Conservation (phyloP, 2,888 invertebrate genomes). For the Protodeltote pygarga region DNA sequence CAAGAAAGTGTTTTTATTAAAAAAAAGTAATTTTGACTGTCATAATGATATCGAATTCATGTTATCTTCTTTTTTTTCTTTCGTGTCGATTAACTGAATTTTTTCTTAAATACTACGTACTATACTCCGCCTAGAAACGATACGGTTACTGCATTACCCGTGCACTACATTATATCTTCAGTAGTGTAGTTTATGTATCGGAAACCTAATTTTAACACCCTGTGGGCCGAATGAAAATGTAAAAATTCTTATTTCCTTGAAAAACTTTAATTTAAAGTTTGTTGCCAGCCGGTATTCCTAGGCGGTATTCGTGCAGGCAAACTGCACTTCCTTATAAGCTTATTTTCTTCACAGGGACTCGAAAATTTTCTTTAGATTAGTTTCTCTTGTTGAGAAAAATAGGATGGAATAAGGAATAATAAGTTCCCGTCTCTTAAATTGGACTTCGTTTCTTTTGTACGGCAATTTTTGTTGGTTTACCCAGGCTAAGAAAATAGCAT, state of each 20-base stretch:
- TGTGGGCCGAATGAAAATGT: constrained; percentile 55
- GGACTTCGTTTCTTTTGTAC: constrained; percentile 72
- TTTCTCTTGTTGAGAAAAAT: constrained; percentile 85
- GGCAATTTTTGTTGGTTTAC: constrained; percentile 63
- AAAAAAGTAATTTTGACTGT: too few relatives aligned
- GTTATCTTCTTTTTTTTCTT: too few relatives aligned
- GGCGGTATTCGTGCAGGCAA: constrained; percentile 78
- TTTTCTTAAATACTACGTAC: too few relatives aligned
- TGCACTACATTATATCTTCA: too few relatives aligned
- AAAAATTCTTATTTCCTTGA: constrained; percentile 71
- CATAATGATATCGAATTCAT: too few relatives aligned
- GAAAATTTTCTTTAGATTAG: constrained; percentile 87
- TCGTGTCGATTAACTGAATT: too few relatives aligned
- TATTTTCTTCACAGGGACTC: constrained; percentile 82
- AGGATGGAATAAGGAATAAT: constrained; percentile 81
- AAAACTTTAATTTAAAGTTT: constrained; percentile 85
- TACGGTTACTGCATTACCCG: too few relatives aligned
- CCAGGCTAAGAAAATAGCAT: constrained; percentile 55
- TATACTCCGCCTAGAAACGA: too few relatives aligned
- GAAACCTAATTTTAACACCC: constrained; percentile 62
- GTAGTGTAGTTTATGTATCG: constrained; percentile 55
- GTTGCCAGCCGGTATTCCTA: constrained; percentile 74
- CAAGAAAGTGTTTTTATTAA: too few relatives aligned
- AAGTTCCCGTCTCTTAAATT: constrained; percentile 81
- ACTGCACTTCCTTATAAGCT: constrained; percentile 85